A percentile compares a stretch with the other conserved stretches of the same genome.
Conservation (phyloP, 2,113 vertebrate species). For the Melanostigma gelatinosum region DNA sequence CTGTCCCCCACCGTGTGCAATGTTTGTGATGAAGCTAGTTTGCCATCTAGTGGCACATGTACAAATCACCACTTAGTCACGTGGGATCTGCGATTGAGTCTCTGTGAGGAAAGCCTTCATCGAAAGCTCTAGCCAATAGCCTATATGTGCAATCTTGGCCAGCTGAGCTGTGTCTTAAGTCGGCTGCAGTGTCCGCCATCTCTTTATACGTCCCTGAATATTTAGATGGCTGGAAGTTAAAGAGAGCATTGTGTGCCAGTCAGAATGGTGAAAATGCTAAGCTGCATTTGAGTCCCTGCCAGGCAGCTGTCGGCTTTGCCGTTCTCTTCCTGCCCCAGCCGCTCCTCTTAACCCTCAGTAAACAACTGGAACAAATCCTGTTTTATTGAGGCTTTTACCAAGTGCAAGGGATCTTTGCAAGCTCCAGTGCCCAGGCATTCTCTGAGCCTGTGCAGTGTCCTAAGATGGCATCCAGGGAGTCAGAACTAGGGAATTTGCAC, state of each 20-base stretch:
- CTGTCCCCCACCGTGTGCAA: conserved; percentile 30
- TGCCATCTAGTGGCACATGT: conserved; percentile 83
- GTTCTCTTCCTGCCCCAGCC: conserved; percentile 79
- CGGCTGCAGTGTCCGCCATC: conserved; percentile 73
- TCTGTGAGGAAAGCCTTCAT: conserved; percentile 72
- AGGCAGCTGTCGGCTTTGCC: conserved; percentile 84
- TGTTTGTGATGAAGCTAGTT: conserved; percentile 76
- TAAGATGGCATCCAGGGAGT: conserved; percentile 69
- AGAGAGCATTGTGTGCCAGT: conserved; percentile 81
- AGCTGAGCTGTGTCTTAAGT: conserved; percentile 74
- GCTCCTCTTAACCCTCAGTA: conserved; percentile 83
- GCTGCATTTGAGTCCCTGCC: conserved; percentile 82
- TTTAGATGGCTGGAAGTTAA: conserved; percentile 81
- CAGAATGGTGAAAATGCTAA: conserved; percentile 82
- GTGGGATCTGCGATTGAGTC: conserved; percentile 56
- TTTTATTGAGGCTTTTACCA: conserved; percentile 83
- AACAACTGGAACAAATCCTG: conserved; percentile 87
- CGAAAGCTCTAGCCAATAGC: conserved; percentile 69
- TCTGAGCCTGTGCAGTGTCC: conserved; percentile 66
- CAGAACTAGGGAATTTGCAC: conserved; percentile 51
- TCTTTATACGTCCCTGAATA: conserved; percentile 77
- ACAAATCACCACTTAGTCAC: conserved; percentile 43
- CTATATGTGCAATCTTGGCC: conserved; percentile 75
- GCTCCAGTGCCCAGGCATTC: conserved; percentile 71
- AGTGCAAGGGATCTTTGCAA: conserved; percentile 77